A percentile compares a stretch with the other conserved stretches of the same genome.
Conservation (phyloP, 2,113 vertebrate species). For the Sinocyclocheilus anophthalmus region DNA sequence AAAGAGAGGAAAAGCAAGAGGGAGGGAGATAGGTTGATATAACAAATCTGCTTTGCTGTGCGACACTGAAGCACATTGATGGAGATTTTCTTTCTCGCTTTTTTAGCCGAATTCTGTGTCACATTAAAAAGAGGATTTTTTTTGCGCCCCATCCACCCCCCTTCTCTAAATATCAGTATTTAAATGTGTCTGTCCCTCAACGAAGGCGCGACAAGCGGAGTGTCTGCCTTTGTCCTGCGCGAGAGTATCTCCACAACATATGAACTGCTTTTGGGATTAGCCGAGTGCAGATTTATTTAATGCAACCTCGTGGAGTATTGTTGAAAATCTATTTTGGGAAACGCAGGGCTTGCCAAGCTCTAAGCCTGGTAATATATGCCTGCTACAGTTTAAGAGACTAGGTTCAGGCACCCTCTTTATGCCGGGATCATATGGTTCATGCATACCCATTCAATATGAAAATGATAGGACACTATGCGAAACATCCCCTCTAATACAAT, state of each 20-base stretch:
- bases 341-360: slow-evolving; percentile 74
- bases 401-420: slow-evolving; percentile 81
- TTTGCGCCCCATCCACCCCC: slow-evolving; percentile 24
- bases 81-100: slow-evolving; percentile 58
- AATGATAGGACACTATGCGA: slow-evolving; percentile 71
- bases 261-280: slow-evolving; percentile 83
- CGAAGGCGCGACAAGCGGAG: slow-evolving; percentile 73
- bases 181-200: slow-evolving; percentile 77
- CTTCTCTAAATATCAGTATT: slow-evolving; percentile 74
- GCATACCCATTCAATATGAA: slow-evolving; percentile 74
- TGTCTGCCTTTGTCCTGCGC: slow-evolving; percentile 74
- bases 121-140: slow-evolving; percentile 73
- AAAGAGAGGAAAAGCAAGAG: slow-evolving; percentile 55
- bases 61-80: slow-evolving; percentile 15
- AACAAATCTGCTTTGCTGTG: slow-evolving; percentile 30
- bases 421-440: slow-evolving; percentile 76
- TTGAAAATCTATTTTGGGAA: slow-evolving; percentile 84
- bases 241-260: slow-evolving; percentile 75
- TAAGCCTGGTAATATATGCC: slow-evolving; percentile 85
- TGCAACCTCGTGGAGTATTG: slow-evolving; percentile 82
- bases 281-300: slow-evolving; percentile 82
- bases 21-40: slow-evolving; percentile 21
- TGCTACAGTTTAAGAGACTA: slow-evolving; percentile 83
- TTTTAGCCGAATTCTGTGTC: slow-evolving; percentile 67
- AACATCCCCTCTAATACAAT: slow-evolving; percentile 54